Evolutionary conservation across 2,888 invertebrate species (phyloP), one percentile per base, ranked within the genome.

Genomic region (Euphydryas editha): DNA sequence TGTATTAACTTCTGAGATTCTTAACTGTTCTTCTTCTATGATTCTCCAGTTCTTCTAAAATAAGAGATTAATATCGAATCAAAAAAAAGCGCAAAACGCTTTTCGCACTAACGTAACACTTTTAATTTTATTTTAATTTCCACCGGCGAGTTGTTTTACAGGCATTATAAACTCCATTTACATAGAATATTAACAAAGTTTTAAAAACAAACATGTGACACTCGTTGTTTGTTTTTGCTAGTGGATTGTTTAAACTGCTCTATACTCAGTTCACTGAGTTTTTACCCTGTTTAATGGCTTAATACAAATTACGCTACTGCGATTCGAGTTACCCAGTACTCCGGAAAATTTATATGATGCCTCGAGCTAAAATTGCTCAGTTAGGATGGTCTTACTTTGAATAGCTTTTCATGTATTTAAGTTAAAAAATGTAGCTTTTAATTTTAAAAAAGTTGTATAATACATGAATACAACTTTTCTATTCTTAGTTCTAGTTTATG

Each of bases 211-310:
- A 20, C 58, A 11, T 65, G 64, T 67, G 64, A 54, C 51, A 58
- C 60, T 47, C 30, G 59, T 59, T 61, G 49, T 51, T 51, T 58
- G 57, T 65, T 65, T 60, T 65, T 60, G 58, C 58, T 10, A 65
- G 54, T 15, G 64, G 64, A 54, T 59, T 54, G 54, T 59, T 68
- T 65, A 55, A 68, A 61, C 54, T 68, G 47, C 65, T 61, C 44
- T 68, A 59, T 54, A 54, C 57, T 58, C 46, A 62, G 62, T 44
- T 62, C 58, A 58, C 37, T 17, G 51, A 65, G 36, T 65, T 68
- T 46, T 62, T 61, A 37, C 60, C 30, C 39, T 61, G 58, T 55
- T 47, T 54, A 68, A 61, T 58, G 39, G 58, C 65, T 65, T 65
- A 54, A 58, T 61, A 61, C 47, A 61, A 65, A 61, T 65, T 60